These are phyloP conservation scores for Pseudotriccus pelzelni DNA, from an alignment of 2,797 vertebrate genomes.

Conservation along the genomic window DNA sequence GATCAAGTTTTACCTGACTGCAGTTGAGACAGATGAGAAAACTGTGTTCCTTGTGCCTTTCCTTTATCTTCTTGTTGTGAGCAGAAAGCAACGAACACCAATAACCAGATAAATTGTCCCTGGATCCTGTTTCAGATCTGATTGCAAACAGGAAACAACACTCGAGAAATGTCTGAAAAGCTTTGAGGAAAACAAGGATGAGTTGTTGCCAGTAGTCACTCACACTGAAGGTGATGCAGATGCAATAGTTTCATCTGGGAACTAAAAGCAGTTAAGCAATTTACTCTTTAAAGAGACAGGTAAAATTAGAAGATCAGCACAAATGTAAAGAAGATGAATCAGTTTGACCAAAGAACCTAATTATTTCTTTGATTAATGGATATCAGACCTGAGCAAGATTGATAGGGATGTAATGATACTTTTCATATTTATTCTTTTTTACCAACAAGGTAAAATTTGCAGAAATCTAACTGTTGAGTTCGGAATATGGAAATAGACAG, in stretches of 20 bases:
- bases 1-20: neutral
- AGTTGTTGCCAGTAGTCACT: neutral
- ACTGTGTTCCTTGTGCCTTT: neutral
- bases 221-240: neutral
- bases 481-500: neutral
- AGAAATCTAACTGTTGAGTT: neutral
- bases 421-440: neutral
- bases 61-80: slow-evolving; percentile 12
- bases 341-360: neutral
- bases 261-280: neutral
- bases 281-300: neutral
- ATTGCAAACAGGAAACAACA: neutral
- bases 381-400: neutral
- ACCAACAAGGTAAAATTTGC: neutral
- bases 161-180: neutral
- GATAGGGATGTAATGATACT: neutral
- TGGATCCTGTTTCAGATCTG: neutral
- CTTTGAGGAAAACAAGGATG: neutral
- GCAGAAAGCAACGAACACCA: neutral
- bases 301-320: neutral
- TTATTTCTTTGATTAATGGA: neutral
- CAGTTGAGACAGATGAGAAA: neutral
- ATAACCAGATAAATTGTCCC: neutral
- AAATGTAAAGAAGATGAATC: neutral
- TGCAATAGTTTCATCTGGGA: neutral